These are phyloP conservation scores for Crocidura indochinensis DNA, from an alignment of 2,797 vertebrate species.

Conservation along the genomic window DNA sequence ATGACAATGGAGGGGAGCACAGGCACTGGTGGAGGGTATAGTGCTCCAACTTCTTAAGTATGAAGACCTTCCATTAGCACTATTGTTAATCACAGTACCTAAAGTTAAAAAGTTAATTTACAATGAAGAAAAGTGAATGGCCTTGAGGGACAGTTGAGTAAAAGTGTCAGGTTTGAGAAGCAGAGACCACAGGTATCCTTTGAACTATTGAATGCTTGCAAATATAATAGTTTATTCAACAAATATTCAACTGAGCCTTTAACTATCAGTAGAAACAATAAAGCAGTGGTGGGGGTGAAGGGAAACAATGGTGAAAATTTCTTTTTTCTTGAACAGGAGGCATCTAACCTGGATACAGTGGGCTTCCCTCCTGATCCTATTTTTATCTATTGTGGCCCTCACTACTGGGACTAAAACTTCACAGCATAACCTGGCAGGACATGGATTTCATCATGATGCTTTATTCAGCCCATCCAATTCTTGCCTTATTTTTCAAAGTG, in stretches of 20 bases:
- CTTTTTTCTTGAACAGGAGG: conserved; percentile 91
- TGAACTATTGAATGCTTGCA: conserved; percentile 42
- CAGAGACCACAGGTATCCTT: not conserved
- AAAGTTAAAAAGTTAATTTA: not conserved
- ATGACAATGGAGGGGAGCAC: too few relatives aligned
- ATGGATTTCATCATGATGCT: conserved; percentile 91
- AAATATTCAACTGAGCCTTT: not conserved
- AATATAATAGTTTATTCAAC: conserved; percentile 24
- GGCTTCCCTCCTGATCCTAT: conserved; percentile 96
- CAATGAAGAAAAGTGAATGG: conserved; percentile 3
- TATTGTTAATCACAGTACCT: too few relatives aligned
- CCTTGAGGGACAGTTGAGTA: not conserved
- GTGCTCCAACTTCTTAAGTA: too few relatives aligned
- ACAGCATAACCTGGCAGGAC: conserved; percentile 90
- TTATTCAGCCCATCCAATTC: conserved; percentile 94
- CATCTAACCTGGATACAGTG: conserved; percentile 97
- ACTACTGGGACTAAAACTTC: conserved; percentile 92
- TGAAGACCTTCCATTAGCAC: too few relatives aligned
- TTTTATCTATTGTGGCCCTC: conserved; percentile 96
- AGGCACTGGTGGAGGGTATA: too few relatives aligned
- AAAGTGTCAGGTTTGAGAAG: conserved; percentile 44
- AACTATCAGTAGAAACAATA: conserved; percentile 41
- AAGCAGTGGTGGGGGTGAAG: not conserved
- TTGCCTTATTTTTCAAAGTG: conserved; percentile 92
- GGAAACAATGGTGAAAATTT: conserved; percentile 58